Conservation (phyloP, 2,113 vertebrate genomes). For the Channa maculata region DNA sequence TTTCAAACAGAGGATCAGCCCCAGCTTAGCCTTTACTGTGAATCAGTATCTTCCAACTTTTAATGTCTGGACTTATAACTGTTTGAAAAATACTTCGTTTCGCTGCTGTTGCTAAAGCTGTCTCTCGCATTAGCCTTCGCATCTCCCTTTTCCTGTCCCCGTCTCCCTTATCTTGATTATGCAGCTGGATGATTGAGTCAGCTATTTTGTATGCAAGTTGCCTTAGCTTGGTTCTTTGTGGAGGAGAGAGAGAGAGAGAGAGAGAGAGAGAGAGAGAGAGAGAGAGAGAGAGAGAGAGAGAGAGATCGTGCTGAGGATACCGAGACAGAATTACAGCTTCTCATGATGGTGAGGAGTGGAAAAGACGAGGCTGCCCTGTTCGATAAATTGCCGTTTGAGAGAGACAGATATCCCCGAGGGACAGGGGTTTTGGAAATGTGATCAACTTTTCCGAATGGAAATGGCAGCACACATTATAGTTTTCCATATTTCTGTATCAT, state of each 20-base stretch:
- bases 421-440: constrained; percentile 62
- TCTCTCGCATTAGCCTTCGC: constrained; percentile 64
- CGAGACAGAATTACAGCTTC: constrained; percentile 79
- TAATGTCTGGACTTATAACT: constrained; percentile 38
- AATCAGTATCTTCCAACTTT: constrained; percentile 54
- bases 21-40: constrained; percentile 19
- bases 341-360: constrained; percentile 70
- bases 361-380: constrained; percentile 67
- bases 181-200: constrained; percentile 90
- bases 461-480: constrained; percentile 51
- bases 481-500: constrained; percentile 31
- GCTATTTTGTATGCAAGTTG: constrained; percentile 89
- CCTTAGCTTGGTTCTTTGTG: constrained; percentile 85
- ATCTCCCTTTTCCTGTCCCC: constrained; percentile 69
- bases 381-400: constrained; percentile 75
- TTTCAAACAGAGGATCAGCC: constrained; percentile 26
- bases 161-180: constrained; percentile 88
- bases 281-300: constrained; percentile 74
- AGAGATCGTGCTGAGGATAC: constrained; percentile 83
- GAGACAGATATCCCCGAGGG: constrained; percentile 66
- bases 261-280: constrained; percentile 71
- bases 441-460: constrained; percentile 72
- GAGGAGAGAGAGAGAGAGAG: constrained; percentile 73
- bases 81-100: constrained; percentile 68
- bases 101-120: constrained; percentile 70